Base-by-base conservation (phyloP, 2,113 vertebrate genomes). In the Bostrychus sinensis region DNA sequence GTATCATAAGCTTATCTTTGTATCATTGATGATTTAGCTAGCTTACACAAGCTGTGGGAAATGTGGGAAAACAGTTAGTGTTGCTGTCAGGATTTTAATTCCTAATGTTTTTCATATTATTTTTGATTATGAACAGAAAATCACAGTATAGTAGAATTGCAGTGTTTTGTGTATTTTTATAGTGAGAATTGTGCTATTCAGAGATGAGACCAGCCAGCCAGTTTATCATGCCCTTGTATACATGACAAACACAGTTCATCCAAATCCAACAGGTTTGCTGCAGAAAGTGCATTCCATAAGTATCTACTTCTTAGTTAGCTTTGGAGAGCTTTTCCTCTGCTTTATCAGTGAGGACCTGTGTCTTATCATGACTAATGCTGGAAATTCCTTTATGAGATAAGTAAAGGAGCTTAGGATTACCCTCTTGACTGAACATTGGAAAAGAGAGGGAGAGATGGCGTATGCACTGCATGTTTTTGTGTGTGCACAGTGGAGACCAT, bases 341-440 rank as follows among this genome's bases (percentile, higher is more conserved):
- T 79, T 85, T 89, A 91, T 88, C 82, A 86, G 81, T 69, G 66
- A 86, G 82, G 81, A 85, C 88, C 84, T 86, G 57, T 73, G 83
- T 84, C 84, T 90, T 92, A 93, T 92, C 91, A 80, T 89, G 84
- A 91, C 82, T 88, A 90, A 90, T 88, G 78, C 85, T 90, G 84
- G 80, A 91, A 92, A 92, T 92, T 91, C 90, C 90, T 86, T 89
- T 82, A 41, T 61, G 73, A 88, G 92, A 93, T 93, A 92, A 92
- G 89, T 83, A 89, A 91, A 91, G 89, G 77, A 88, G 89, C 78
- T 92, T 90, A 91, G 89, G 89, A 89, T 92, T 91, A 91, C 87
- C 88, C 86, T 83, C 83, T 89, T 88, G 87, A 87, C 88, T 90
- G 86, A 89, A 88, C 81, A 89, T 65, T 87, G 79, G 82, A 89